Conservation (phyloP, 37 sponge, comb jelly and placozoan species). For the Eunapius fragilis region DNA sequence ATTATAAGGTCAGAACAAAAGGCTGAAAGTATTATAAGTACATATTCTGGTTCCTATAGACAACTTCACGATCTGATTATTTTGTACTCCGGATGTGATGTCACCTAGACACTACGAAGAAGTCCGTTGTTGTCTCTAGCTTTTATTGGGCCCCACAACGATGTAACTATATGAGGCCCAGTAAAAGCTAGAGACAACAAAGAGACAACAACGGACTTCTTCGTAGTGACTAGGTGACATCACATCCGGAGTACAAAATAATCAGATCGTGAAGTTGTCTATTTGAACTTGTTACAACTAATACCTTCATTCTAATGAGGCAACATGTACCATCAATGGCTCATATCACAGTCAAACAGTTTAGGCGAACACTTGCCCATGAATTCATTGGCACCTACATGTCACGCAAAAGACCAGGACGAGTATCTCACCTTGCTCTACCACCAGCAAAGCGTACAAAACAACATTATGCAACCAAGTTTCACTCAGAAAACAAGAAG, state of each 20-base stretch:
- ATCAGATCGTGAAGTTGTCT: conserved; percentile 3
- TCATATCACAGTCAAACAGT: conserved; percentile 4
- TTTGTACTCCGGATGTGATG: too few species aligned
- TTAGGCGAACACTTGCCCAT: conserved; percentile 2
- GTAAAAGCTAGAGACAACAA: too few species aligned
- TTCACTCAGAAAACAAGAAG: conserved; percentile 1
- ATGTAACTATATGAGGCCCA: too few species aligned
- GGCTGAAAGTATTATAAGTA: conserved; percentile 30
- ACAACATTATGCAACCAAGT: not conserved
- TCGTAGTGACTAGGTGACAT: too few species aligned
- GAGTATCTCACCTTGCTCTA: not conserved
- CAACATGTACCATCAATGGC: too few species aligned
- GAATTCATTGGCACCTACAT: conserved; percentile 12
- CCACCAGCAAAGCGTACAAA: not conserved
- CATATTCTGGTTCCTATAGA: conserved; percentile 24
- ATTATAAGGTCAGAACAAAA: conserved; percentile 23
- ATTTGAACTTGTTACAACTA: not conserved
- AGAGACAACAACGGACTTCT: too few species aligned
- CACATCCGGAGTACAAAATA: too few species aligned
- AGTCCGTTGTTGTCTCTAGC: too few species aligned
- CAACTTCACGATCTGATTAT: too few species aligned
- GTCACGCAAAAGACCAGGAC: conserved; percentile 1
- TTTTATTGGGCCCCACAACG: too few species aligned
- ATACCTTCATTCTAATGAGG: not conserved
- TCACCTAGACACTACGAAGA: too few species aligned